Evolutionary conservation across 1,140 invertebrate genomes (phyloP).

Genomic region (Dendrolimus punctatus): DNA sequence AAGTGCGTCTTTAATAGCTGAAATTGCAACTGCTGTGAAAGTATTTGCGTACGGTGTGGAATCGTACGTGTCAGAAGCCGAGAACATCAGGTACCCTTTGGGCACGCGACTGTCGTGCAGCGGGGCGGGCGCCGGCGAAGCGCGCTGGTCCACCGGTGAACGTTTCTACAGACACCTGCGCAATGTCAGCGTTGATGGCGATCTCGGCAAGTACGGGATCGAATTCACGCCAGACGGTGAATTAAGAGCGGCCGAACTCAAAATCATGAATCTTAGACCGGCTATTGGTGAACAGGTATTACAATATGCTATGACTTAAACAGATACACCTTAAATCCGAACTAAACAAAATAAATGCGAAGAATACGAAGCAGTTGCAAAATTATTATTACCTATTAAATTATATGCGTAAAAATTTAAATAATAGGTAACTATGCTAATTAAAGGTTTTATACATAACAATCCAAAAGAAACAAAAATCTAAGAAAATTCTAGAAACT

Average conservation of each 20-base stretch:
- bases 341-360: not conserved
- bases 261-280: constrained; percentile 92
- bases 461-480: too few relatives aligned
- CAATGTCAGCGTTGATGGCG: constrained; percentile 87
- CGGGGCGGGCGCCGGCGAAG: constrained; percentile 78
- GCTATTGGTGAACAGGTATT: constrained; percentile 77
- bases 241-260: constrained; percentile 87
- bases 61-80: constrained; percentile 84
- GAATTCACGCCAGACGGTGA: constrained; percentile 93
- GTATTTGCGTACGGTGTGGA: constrained; percentile 94
- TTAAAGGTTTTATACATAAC: too few relatives aligned
- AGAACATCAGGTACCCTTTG: constrained; percentile 79
- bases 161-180: constrained; percentile 83
- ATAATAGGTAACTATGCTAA: too few relatives aligned
- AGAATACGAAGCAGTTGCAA: not conserved
- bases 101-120: constrained; percentile 89
- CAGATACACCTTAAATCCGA: not conserved
- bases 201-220: constrained; percentile 84
- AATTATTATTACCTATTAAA: constrained; percentile 1
- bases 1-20: constrained; percentile 83
- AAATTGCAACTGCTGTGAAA: constrained; percentile 91
- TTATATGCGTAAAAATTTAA: too few relatives aligned
- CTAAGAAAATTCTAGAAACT: too few relatives aligned
- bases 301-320: not conserved
- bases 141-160: constrained; percentile 85